phyloP scores from a whole-genome alignment of 2,888 invertebrate species.

The Craniophora ligustri region DNA sequence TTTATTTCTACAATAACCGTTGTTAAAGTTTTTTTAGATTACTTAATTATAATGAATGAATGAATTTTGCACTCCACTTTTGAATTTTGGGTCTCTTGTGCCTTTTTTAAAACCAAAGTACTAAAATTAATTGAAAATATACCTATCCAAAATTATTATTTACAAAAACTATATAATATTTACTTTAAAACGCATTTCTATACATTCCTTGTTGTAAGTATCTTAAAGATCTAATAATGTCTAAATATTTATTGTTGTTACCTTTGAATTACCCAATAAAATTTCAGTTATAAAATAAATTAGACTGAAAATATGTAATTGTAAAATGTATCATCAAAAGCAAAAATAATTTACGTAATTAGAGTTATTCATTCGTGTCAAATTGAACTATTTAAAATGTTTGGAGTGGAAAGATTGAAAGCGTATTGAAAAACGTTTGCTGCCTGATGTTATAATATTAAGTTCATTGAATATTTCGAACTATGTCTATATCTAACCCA shows the following conservation, averaged over 20 bases:
- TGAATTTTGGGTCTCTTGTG: conserved; percentile 68
- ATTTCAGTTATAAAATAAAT: conserved; percentile 36
- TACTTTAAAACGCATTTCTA: conserved; percentile 46
- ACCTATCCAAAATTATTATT: conserved; percentile 45
- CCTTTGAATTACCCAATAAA: conserved; percentile 29
- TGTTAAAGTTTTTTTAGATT: conserved; percentile 46
- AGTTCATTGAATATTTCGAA: conserved; percentile 30
- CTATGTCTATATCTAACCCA: conserved; percentile 29
- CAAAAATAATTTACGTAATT: conserved; percentile 29
- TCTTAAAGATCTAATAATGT: conserved; percentile 50
- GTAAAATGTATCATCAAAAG: conserved; percentile 23
- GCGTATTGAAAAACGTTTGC: conserved; percentile 36
- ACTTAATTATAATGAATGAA: conserved; percentile 39
- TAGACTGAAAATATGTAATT: conserved; percentile 39
- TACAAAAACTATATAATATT: conserved; percentile 42
- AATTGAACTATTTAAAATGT: conserved; percentile 45
- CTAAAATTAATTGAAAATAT: conserved; percentile 55
- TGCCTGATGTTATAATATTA: conserved; percentile 19
- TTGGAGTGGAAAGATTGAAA: conserved; percentile 30
- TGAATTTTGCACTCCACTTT: conserved; percentile 34
- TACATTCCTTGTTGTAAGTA: conserved; percentile 63
- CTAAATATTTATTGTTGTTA: conserved; percentile 54
- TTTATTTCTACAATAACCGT: conserved; percentile 46
- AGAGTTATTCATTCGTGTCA: conserved; percentile 50
- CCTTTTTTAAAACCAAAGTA: conserved; percentile 70